Percentiles rank a stretch among this genome's conserved stretches.
Conservation (phyloP, 2,113 vertebrate genomes). For the Sigmodon hispidus region DNA sequence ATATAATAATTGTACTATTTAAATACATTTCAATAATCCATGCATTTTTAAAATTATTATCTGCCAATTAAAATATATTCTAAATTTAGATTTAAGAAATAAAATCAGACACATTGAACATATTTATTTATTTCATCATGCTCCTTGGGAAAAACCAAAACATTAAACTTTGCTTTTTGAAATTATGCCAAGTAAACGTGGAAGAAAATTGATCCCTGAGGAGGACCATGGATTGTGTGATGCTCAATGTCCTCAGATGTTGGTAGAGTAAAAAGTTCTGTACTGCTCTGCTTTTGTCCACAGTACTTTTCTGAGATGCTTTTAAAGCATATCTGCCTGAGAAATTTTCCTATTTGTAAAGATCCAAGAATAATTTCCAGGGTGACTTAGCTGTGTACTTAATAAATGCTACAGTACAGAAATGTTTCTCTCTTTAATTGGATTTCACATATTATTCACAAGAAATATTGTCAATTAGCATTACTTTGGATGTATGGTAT, state of each 20-base stretch:
- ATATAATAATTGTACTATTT: background rate
- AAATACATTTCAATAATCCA: background rate
- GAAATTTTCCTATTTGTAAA: background rate
- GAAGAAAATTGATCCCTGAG: background rate
- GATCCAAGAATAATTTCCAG: background rate
- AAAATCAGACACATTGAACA: background rate
- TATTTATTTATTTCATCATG: background rate
- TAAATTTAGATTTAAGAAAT: background rate
- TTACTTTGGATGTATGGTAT: background rate
- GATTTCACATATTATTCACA: background rate
- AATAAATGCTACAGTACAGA: background rate
- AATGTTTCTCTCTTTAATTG: background rate
- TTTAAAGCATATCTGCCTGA: background rate
- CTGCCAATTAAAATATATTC: background rate
- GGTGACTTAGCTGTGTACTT: background rate
- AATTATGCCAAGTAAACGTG: background rate
- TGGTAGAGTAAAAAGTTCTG: background rate
- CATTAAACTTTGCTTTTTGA: background rate
- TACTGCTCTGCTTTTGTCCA: background rate
- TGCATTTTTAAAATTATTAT: background rate
- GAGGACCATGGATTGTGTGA: background rate
- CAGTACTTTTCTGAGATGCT: accelerated
- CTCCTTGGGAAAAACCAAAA: background rate
- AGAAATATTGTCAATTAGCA: background rate
- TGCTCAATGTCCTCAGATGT: accelerated